phyloP scores from a whole-genome alignment of 2,113 vertebrate species.

The Hirundichthys speculiger region DNA sequence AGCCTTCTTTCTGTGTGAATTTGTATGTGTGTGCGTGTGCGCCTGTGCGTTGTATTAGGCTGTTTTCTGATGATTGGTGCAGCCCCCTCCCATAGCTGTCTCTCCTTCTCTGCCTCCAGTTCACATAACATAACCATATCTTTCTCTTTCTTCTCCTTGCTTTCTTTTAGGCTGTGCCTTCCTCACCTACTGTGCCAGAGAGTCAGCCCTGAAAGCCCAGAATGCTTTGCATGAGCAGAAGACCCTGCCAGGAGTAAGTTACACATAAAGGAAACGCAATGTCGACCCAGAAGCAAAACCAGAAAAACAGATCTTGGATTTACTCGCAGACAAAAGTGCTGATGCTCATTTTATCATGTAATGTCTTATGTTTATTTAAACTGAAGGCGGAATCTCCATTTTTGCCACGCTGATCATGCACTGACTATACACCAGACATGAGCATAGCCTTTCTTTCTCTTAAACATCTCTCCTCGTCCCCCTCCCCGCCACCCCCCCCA shows the following conservation, averaged over 20 bases:
- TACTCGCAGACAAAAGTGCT: conserved; percentile 12
- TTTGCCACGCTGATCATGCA: conserved; percentile 55
- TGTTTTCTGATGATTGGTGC: conserved; percentile 49
- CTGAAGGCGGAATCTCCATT: conserved; percentile 50
- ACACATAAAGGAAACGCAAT: conserved; percentile 23
- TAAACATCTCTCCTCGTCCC: conserved; percentile 44
- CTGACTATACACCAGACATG: conserved; percentile 38
- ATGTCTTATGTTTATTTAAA: conserved; percentile 53
- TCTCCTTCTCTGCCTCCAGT: conserved; percentile 46
- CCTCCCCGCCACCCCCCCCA: neutral
- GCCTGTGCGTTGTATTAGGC: conserved; percentile 36
- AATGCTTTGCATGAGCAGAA: conserved; percentile 92
- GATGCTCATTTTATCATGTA: conserved; percentile 37
- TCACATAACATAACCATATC: conserved; percentile 50
- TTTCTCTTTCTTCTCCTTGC: conserved; percentile 31
- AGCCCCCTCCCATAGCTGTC: conserved; percentile 34
- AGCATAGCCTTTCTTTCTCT: conserved; percentile 38
- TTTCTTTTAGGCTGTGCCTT: conserved; percentile 88
- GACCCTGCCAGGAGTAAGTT: conserved; percentile 92
- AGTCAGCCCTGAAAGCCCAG: conserved; percentile 92
- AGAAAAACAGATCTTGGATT: conserved; percentile 34
- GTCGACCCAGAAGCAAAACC: conserved; percentile 35
- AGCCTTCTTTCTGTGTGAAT: conserved; percentile 27
- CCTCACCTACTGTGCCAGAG: conserved; percentile 93
- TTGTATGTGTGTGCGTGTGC: no score